Evolutionary conservation across 2,797 vertebrate genomes (phyloP), one percentile per base, ranked within the genome.

Genomic region (Muscicapa comitata): DNA sequence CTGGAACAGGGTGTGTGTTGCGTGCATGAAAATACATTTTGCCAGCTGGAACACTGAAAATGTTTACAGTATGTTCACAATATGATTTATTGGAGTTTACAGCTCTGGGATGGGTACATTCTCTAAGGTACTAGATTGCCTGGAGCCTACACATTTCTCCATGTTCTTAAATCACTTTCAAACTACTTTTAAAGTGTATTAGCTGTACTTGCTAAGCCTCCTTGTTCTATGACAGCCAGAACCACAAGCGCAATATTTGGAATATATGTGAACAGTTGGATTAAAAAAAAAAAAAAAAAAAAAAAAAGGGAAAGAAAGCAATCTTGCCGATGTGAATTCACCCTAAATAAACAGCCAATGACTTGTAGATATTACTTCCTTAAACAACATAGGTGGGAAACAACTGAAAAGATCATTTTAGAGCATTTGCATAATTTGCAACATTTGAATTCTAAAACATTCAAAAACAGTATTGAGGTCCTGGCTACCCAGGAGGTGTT

Each of bases 51-150:
- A 88, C 91, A 90, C 12, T 75, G 91, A 67, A 87, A 97, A 83
- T 95, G 68, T 96, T 96, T 96, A 94, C 85, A 96, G 78, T 65
- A 38, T 90, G 40, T 91, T 95, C 81, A 92, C 93, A 86, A 77
- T 43, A 85, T 90, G 94, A 97, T 97, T 96, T 95, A 97, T 96
- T 95, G 93, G 81, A 91, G 57, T 95, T 93, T 95, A 95, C 93
- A 96, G 91, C 84, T 91, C 75, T 89, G 94, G 58, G 87, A 82
- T 81, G 84, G 68, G 75, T 88, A 87, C 59, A 47, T 83, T 94
- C 95, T 96, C 94, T 55, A 94, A 93, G 91, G 91, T 86, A 95
- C 76, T 92, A 85, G 57, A 87, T 92, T 88, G 91, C 95, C 96
- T 88, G 86, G 51, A 96, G 95, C 93, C 54, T 88, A 96, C 89